Conservation (phyloP, 2,797 vertebrate species). For the Telmatherina bonti region DNA sequence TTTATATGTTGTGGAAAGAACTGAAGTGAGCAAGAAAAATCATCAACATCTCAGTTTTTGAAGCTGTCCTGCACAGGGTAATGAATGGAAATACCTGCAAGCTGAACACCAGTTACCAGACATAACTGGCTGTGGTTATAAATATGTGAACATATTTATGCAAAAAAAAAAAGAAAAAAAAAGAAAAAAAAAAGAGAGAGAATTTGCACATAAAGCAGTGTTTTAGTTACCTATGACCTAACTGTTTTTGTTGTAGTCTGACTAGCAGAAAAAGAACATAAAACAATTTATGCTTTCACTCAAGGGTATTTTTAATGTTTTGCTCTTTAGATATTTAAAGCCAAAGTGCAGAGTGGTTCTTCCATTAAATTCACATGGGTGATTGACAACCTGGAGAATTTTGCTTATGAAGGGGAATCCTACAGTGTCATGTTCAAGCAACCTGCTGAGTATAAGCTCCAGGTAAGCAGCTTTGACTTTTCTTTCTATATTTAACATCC, state of each 20-base stretch:
- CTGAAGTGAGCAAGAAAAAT: no score
- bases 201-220: neutral
- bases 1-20: neutral
- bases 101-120: neutral
- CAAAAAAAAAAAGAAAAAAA: no score
- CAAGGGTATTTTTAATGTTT: neutral
- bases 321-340: slow-evolving; percentile 76
- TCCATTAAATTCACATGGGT: slow-evolving; percentile 83
- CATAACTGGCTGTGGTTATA: neutral
- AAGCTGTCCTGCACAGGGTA: neutral
- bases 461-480: slow-evolving; percentile 58
- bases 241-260: neutral
- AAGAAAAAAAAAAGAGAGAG: no score
- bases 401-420: slow-evolving; percentile 75
- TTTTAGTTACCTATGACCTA: neutral
- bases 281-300: neutral
- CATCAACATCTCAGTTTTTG: no score
- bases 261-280: neutral
- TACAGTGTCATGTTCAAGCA: slow-evolving; percentile 81
- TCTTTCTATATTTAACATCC: neutral
- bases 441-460: slow-evolving; percentile 76
- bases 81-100: no score
- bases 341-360: slow-evolving; percentile 77
- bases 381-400: slow-evolving; percentile 74
- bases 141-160: neutral